Evolutionary conservation across 2,113 vertebrate genomes (phyloP), one percentile per base, ranked within the genome.

Genomic region (Suricata suricatta): DNA sequence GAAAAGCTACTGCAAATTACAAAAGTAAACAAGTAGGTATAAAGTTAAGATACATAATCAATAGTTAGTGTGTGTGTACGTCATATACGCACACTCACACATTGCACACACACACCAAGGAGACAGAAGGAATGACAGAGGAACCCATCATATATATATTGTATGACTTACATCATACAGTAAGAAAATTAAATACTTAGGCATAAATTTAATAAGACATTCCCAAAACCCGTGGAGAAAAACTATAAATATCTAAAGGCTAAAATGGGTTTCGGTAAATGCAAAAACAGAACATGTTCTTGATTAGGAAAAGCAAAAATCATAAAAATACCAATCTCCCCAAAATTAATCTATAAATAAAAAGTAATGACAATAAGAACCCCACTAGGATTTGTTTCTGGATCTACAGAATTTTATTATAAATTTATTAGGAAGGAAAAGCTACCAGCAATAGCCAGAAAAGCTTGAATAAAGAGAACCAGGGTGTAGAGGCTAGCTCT

Each of bases 371-470:
- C 64, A 68, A 76, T 7, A 29, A 91, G 89, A 85, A 76, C 15
- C 7, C 38, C 25, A 86, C n/a, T 6, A 13, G 35, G n/a, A 15
- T 38, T 57, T 50, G 41, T 84, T 89, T 54, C 77, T 83, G 17
- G 29, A 76, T 57, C n/a, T 69, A 97, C 57, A 90, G 74, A 60
- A 68, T 79, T 31, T 47, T 57, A 72, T 83, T 74, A 60, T n/a
- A 82, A 47, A 66, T 85, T 89, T 77, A 92, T 68, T 74, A 60
- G 31, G 3, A 91, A 93, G 52, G n/a, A 63, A 86, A 81, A 96
- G 90, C 29, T 6, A 21, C 9, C 35, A 82, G 88, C 5, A 38
- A 68, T 16, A 96, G n/a, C 35, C 71, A 57, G 63, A 60, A 38
- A 97, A 89, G 50, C 41, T 41, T 38, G n/a, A 44, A 0, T 44